A percentile compares a stretch with the other conserved stretches of the same genome.
phyloP scores from a whole-genome alignment of 2,888 invertebrate species.

The Alcis repandata region DNA sequence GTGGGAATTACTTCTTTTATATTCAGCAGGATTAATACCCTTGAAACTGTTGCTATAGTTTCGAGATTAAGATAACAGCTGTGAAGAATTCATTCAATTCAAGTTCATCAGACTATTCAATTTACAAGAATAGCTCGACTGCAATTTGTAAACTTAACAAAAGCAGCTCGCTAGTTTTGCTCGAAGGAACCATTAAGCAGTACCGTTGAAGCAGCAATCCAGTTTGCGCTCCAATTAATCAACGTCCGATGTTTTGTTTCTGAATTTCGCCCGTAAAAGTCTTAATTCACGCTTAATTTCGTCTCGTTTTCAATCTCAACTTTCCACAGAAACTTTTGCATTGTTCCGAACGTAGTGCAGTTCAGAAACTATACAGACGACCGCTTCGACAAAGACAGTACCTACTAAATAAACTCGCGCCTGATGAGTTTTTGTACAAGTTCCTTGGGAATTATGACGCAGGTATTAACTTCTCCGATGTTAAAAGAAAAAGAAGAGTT shows the following conservation, averaged over 20 bases:
- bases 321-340: slow-evolving; percentile 62
- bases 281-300: slow-evolving; percentile 70
- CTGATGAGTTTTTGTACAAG: slow-evolving; percentile 60
- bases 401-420: slow-evolving; percentile 65
- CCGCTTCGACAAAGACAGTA: slow-evolving; percentile 61
- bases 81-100: not conserved
- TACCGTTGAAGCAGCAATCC: slow-evolving; percentile 22
- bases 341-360: slow-evolving; percentile 61
- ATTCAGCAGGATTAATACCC: not conserved
- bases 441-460: slow-evolving; percentile 60
- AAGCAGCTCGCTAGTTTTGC: slow-evolving; percentile 12
- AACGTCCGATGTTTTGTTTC: slow-evolving; percentile 58
- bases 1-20: not conserved
- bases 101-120: not conserved
- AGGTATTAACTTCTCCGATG: slow-evolving; percentile 59
- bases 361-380: slow-evolving; percentile 56
- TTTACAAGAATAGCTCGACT: slow-evolving; percentile 4
- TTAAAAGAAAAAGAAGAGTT: slow-evolving; percentile 54
- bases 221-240: slow-evolving; percentile 47
- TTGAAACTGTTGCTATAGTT: not conserved
- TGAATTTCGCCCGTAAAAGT: slow-evolving; percentile 58
- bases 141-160: slow-evolving; percentile 9
- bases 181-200: slow-evolving; percentile 23
- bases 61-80: not conserved
- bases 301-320: slow-evolving; percentile 74